These are phyloP conservation scores for Euschistus heros DNA, from an alignment of 1,140 invertebrate species.

Conservation along the genomic window DNA sequence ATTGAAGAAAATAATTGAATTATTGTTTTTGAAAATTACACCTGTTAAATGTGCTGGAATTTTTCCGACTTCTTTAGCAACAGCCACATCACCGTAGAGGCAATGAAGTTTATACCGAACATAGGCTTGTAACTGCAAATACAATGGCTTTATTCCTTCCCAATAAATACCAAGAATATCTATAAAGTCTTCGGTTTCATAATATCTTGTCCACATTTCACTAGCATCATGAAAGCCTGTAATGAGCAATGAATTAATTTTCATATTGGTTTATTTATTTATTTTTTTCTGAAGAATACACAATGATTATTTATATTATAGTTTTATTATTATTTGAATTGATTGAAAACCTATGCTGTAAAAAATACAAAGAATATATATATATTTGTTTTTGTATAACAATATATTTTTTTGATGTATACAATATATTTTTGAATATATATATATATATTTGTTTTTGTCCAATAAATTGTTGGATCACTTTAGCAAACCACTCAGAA, in stretches of 20 bases:
- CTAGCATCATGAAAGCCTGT: constrained; percentile 48
- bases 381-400: background rate
- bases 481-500: too few species aligned
- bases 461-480: too few species aligned
- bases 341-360: background rate
- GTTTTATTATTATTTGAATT: too few species aligned
- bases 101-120: constrained; percentile 69
- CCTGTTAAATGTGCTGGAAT: constrained; percentile 82
- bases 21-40: constrained; percentile 32
- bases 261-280: too few species aligned
- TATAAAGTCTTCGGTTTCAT: constrained; percentile 48
- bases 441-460: too few species aligned
- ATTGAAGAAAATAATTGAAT: too few species aligned
- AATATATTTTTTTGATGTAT: too few species aligned
- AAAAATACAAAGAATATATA: background rate
- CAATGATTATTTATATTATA: too few species aligned
- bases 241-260: constrained; percentile 7
- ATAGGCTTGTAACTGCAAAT: constrained; percentile 81
- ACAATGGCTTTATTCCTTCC: constrained; percentile 72
- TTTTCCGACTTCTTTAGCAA: constrained; percentile 56
- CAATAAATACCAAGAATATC: constrained; percentile 55
- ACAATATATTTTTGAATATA: too few species aligned
- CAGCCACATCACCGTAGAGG: constrained; percentile 53
- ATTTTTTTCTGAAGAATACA: too few species aligned
- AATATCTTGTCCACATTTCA: constrained; percentile 49